Evolutionary conservation across 2,797 vertebrate species (phyloP).

Genomic region (Phylloscopus collybita): DNA sequence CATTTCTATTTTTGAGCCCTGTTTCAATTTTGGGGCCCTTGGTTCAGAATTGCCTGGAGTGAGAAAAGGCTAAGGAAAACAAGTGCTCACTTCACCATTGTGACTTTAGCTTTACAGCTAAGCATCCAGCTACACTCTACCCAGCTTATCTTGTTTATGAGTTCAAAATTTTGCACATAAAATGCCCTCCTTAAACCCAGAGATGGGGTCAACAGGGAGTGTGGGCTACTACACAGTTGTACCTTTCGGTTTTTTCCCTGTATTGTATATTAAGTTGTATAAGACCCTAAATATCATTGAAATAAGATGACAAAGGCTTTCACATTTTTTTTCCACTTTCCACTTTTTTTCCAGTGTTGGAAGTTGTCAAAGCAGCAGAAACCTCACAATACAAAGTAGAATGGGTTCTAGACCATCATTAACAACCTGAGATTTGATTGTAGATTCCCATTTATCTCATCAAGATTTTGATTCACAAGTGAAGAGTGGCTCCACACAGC

Average conservation of each 20-base stretch:
- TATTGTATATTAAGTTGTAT: background rate
- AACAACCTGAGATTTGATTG: background rate
- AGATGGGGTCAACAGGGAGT: background rate
- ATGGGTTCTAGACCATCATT: background rate
- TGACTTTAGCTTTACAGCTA: background rate
- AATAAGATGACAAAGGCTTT: background rate
- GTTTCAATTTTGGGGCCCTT: background rate
- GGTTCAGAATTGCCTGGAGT: background rate
- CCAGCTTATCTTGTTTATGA: background rate
- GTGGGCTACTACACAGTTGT: background rate
- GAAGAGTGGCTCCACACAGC: background rate
- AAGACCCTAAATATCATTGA: background rate
- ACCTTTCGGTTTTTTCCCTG: accelerated
- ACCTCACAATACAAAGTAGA: background rate
- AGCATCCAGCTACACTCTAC: background rate
- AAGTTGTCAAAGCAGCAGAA: background rate
- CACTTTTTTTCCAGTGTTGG: background rate
- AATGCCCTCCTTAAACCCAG: background rate
- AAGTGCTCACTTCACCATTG: accelerated
- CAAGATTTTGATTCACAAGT: background rate
- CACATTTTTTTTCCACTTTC: background rate
- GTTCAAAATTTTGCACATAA: background rate
- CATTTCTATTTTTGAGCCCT: slow-evolving; percentile 49
- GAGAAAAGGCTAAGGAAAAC: background rate
- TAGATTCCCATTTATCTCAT: background rate